A percentile compares a stretch with the other conserved stretches of the same genome.
Evolutionary conservation across 2,888 invertebrate species (phyloP).

Genomic region (Laothoe populi): DNA sequence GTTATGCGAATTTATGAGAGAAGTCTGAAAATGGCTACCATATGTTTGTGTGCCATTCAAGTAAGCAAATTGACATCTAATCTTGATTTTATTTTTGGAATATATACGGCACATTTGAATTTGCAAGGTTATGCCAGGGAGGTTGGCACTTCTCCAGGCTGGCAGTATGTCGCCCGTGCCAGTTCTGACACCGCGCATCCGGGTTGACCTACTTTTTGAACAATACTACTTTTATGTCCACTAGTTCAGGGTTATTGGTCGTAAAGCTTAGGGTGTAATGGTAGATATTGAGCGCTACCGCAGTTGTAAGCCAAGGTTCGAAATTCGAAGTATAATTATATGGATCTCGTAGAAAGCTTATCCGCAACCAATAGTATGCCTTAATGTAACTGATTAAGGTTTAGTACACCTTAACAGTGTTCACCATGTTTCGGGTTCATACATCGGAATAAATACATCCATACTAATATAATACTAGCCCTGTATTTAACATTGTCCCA

Average conservation of each 20-base stretch:
- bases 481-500: too few species aligned
- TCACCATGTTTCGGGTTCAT: background rate
- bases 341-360: background rate
- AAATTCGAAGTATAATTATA: background rate
- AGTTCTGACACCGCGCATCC: conserved; percentile 58
- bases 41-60: background rate
- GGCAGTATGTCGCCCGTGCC: conserved; percentile 66
- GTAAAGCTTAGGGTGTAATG: background rate
- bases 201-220: conserved; percentile 53
- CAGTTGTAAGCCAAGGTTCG: conserved; percentile 2
- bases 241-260: conserved; percentile 34
- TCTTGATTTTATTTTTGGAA: conserved; percentile 20
- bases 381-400: background rate
- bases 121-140: conserved; percentile 53
- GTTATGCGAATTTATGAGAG: too few species aligned
- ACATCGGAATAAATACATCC: background rate
- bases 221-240: conserved; percentile 36
- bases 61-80: background rate
- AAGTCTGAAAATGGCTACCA: too few species aligned
- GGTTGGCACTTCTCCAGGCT: conserved; percentile 69
- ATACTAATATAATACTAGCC: too few species aligned
- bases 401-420: background rate
- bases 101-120: conserved; percentile 42
- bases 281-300: background rate
- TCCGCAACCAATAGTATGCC: background rate